Conservation (phyloP, 2,113 vertebrate genomes). For the Varanus komodoensis region DNA sequence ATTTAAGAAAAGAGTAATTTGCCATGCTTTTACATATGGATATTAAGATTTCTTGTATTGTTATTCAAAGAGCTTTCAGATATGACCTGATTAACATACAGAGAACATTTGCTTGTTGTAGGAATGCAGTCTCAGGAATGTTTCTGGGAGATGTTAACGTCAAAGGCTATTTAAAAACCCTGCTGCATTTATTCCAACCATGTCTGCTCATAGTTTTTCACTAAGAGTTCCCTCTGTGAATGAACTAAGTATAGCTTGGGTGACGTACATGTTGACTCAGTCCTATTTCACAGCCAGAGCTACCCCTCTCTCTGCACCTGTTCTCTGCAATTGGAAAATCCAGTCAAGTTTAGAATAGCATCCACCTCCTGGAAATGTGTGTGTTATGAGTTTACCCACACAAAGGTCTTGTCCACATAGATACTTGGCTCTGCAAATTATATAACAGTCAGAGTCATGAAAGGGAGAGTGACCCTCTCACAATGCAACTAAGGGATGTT, state of each 20-base stretch:
- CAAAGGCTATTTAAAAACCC: conserved; percentile 11
- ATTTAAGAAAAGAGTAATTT: neutral
- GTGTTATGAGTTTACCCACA: neutral
- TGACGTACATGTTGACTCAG: conserved; percentile 34
- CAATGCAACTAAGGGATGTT: neutral
- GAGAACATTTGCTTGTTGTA: neutral
- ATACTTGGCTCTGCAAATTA: neutral
- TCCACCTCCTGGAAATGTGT: neutral
- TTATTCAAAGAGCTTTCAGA: neutral
- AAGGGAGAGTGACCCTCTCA: neutral
- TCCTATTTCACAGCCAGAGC: neutral
- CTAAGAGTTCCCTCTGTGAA: conserved; percentile 27
- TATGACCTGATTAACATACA: neutral
- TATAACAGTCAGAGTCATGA: neutral
- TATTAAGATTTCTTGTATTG: neutral
- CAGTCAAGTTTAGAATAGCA: conserved; percentile 8
- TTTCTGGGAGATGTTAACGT: neutral
- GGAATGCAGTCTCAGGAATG: neutral
- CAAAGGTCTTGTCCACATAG: neutral
- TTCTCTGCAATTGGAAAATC: conserved; percentile 2
- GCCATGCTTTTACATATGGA: neutral
- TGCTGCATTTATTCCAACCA: neutral
- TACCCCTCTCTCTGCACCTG: neutral
- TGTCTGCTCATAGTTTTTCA: neutral
- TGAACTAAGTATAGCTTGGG: conserved; percentile 20